phyloP scores from a whole-genome alignment of 2,113 vertebrate species.

The Mesocricetus auratus region DNA sequence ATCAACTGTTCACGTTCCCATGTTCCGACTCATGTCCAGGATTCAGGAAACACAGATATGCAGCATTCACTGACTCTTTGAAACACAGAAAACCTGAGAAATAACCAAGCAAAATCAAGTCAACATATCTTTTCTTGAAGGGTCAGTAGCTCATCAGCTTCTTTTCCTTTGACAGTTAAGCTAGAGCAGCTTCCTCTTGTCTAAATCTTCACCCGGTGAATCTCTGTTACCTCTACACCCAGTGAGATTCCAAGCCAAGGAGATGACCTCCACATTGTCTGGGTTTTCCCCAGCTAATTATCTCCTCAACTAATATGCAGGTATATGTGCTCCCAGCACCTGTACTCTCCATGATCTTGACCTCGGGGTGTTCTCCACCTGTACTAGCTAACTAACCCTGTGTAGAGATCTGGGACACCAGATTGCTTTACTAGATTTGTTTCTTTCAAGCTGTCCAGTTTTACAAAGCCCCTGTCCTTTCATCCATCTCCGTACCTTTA shows the following conservation, averaged over 20 bases:
- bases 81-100: conserved; percentile 19
- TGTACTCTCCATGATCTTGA: not conserved
- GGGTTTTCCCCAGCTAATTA: not conserved
- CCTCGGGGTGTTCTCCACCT: not conserved
- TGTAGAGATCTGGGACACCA: not conserved
- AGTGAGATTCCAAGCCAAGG: not conserved
- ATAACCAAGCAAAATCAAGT: conserved; percentile 1
- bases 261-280: not conserved
- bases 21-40: not conserved
- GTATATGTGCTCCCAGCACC: not conserved
- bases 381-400: not conserved
- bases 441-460: not conserved
- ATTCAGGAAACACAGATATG: not conserved
- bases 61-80: not conserved
- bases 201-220: not conserved
- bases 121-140: not conserved
- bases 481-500: not conserved
- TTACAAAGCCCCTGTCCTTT: not conserved
- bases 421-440: not conserved
- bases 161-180: not conserved
- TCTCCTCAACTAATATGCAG: not conserved
- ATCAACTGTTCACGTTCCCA: not conserved
- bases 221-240: not conserved
- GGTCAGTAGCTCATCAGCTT: not conserved
- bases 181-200: not conserved